Evolutionary conservation across 1,140 invertebrate species (phyloP).

Genomic region (Hylaeus volcanicus): DNA sequence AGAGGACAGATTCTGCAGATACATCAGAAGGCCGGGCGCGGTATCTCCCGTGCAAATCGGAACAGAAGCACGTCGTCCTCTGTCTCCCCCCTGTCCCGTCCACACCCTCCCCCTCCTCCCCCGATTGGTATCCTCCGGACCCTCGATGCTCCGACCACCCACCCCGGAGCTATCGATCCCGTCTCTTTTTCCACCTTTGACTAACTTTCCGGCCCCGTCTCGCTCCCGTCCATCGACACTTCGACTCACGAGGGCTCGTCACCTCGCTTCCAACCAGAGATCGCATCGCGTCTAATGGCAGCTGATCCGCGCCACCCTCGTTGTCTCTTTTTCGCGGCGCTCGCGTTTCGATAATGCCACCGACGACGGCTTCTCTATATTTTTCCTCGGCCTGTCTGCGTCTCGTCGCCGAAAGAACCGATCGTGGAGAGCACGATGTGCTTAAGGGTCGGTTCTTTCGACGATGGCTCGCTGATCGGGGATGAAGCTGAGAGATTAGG

Average conservation of each 20-base stretch:
- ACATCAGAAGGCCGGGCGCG: constrained; percentile 70
- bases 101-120: neutral
- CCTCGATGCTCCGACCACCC: constrained; percentile 34
- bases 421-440: constrained; percentile 59
- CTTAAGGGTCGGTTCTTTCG: constrained; percentile 63
- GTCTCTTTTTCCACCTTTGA: constrained; percentile 56
- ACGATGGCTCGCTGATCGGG: constrained; percentile 48
- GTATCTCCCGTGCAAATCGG: constrained; percentile 74
- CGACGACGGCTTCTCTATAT: neutral
- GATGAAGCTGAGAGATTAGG: constrained; percentile 64
- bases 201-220: constrained; percentile 43
- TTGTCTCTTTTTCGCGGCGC: constrained; percentile 38
- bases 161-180: constrained; percentile 12
- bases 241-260: constrained; percentile 8
- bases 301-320: constrained; percentile 48
- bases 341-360: constrained; percentile 6
- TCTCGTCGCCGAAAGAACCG: constrained; percentile 48
- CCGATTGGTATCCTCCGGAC: constrained; percentile 37
- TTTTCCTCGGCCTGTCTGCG: constrained; percentile 35
- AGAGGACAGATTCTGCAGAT: constrained; percentile 77
- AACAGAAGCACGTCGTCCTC: constrained; percentile 72
- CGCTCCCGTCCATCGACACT: constrained; percentile 20
- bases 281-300: constrained; percentile 60
- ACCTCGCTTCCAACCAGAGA: constrained; percentile 34
- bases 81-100: neutral